Percentiles rank a stretch among this genome's conserved stretches.
Evolutionary conservation across 2,113 vertebrate species (phyloP).

Genomic region (Cephalopholis sonnerati): DNA sequence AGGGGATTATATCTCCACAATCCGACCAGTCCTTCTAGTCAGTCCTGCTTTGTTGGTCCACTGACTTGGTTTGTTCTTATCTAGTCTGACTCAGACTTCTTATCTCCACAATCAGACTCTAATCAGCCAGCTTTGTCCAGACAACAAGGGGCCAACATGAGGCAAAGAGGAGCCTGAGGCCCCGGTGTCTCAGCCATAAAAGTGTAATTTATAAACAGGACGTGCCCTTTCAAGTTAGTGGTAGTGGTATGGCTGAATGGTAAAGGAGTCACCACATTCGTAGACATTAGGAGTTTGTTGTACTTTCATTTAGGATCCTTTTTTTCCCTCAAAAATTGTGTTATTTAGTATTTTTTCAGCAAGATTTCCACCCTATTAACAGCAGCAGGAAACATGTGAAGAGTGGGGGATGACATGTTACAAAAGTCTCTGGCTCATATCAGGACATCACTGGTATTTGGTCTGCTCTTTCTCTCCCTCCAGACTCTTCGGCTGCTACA

Average conservation of each 20-base stretch:
- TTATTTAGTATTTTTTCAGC: neutral
- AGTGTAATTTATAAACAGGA: slow-evolving; percentile 59
- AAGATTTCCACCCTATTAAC: neutral
- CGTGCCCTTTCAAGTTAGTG: slow-evolving; percentile 63
- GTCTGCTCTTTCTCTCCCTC: slow-evolving; percentile 31
- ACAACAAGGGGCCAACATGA: slow-evolving; percentile 78
- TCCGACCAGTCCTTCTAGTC: slow-evolving; percentile 47
- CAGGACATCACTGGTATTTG: slow-evolving; percentile 41
- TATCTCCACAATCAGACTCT: slow-evolving; percentile 76
- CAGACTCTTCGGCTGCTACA: slow-evolving; percentile 21
- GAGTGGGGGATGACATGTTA: neutral
- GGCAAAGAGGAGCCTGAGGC: slow-evolving; percentile 61
- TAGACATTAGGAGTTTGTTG: slow-evolving; percentile 24
- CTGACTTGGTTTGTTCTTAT: slow-evolving; percentile 49
- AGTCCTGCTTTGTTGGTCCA: slow-evolving; percentile 33
- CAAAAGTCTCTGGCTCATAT: slow-evolving; percentile 28
- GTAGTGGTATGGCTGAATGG: slow-evolving; percentile 29
- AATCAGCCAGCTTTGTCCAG: slow-evolving; percentile 78
- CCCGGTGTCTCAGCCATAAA: slow-evolving; percentile 54
- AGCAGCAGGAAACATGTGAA: slow-evolving; percentile 11
- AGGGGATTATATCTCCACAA: slow-evolving; percentile 3
- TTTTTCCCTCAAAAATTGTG: neutral
- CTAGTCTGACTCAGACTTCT: slow-evolving; percentile 61
- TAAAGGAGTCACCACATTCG: slow-evolving; percentile 13
- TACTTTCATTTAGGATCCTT: neutral